Evolutionary conservation across 2,888 invertebrate species (phyloP), one percentile per base, ranked within the genome.

Genomic region (Cryptocheilus praepositus): DNA sequence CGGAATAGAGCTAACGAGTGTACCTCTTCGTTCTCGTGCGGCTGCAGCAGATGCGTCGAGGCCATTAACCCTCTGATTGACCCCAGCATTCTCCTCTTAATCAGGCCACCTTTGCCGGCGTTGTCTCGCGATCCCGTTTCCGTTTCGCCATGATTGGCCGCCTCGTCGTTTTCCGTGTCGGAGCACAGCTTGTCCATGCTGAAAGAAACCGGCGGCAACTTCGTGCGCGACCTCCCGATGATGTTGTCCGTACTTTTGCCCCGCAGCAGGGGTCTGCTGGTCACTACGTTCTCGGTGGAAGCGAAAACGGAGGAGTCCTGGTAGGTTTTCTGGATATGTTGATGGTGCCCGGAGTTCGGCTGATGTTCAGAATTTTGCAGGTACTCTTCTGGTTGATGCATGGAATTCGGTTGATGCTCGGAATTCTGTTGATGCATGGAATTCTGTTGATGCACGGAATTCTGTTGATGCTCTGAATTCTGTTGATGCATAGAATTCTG

Each of bases 51-150:
- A 84, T 86, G 84, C 74, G 86, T 87, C 60, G 87, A 87, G 67
- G 86, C 86, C 81, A 88, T 87, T 78, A 88, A 81, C 73, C 87
- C 87, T 62, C 86, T 85, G 77, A 88, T 86, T 74, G 87, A 87
- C 74, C 87, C 87, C 53, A 88, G 83, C 87, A 87, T 87, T 79
- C 86, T 84, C 79, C 81, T 84, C 82, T 83, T 86, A 77, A 86
- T 86, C 71, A 83, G 80, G 56, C 84, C 84, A 58, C 81, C 82
- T 79, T 82, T 83, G 61, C 81, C 81, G 36, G 67, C 69, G 60
- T 68, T 77, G 64, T 74, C 80, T 64, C 74, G 73, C 61, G 58
- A 16, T 61, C 58, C 71, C 28, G 36, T 59, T 59, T 72, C 73
- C 63, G 59, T 61, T 46, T 11, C 54, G 19, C 21, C 43, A 11